phyloP scores from a whole-genome alignment of 2,888 invertebrate genomes.

The Ryuthela nishihirai region DNA sequence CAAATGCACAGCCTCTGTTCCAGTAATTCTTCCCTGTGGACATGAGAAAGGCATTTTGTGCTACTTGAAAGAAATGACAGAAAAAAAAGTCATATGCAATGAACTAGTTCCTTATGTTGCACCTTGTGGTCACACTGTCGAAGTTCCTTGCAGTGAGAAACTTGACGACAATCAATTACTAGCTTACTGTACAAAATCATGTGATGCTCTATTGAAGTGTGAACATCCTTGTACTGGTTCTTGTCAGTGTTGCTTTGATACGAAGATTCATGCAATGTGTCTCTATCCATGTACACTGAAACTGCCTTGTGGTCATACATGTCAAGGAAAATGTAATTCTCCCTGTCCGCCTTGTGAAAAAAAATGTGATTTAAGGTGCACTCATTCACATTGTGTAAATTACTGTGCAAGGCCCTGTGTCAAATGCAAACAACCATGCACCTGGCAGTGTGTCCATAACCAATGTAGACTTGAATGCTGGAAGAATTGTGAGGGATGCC shows the following conservation, averaged over 20 bases:
- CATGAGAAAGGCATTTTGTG: constrained; percentile 18
- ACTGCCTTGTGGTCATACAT: constrained; percentile 51
- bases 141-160: constrained; percentile 11
- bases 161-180: constrained; percentile 9
- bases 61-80: constrained; percentile 1
- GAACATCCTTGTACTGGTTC: constrained; percentile 46
- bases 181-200: constrained; percentile 7
- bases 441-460: constrained; percentile 6
- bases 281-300: constrained; percentile 45
- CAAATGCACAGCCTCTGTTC: constrained; percentile 5
- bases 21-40: constrained; percentile 18
- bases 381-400: constrained; percentile 45
- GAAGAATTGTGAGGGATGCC: too few species aligned
- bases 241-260: constrained; percentile 49
- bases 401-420: constrained; percentile 46
- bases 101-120: background rate
- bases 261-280: constrained; percentile 49
- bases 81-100: constrained; percentile 5
- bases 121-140: constrained; percentile 24
- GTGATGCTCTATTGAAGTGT: constrained; percentile 43
- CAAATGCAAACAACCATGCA: constrained; percentile 44
- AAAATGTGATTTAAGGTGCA: constrained; percentile 47
- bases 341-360: constrained; percentile 49
- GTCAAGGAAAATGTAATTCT: constrained; percentile 47
- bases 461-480: too few species aligned